A percentile compares a stretch with the other conserved stretches of the same genome.
phyloP scores from a whole-genome alignment of 2,797 vertebrate species.

The Podarcis lilfordi region DNA sequence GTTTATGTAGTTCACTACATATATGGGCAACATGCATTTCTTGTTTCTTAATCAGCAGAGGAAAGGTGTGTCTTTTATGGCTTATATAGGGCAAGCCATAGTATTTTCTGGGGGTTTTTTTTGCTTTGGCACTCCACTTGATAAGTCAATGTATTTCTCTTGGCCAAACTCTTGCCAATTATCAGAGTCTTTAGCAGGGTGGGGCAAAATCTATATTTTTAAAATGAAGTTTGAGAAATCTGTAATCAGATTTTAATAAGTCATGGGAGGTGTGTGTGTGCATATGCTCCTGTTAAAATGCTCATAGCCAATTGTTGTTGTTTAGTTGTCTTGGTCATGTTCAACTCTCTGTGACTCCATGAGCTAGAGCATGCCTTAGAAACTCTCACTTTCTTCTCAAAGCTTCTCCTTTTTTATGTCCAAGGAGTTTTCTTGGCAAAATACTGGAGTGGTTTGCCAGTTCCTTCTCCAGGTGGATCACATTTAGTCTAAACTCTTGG shows the following conservation, averaged over 20 bases:
- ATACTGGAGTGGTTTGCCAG: too few species aligned
- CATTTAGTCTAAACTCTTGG: too few species aligned
- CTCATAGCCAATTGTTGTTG: neutral
- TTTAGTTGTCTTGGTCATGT: too few species aligned
- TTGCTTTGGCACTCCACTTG: neutral
- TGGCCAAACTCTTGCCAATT: neutral
- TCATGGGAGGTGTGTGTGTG: neutral
- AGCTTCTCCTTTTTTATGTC: too few species aligned
- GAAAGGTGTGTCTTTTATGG: neutral
- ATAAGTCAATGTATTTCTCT: neutral
- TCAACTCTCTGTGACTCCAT: too few species aligned
- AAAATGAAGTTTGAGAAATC: neutral
- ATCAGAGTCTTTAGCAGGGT: neutral
- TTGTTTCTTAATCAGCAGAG: neutral
- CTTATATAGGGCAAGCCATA: neutral
- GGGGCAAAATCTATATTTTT: neutral
- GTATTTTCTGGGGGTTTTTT: neutral
- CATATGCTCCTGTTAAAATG: neutral
- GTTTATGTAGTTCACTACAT: neutral
- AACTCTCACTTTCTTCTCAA: too few species aligned
- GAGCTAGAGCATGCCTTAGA: too few species aligned
- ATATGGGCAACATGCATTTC: neutral
- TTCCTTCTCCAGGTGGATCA: too few species aligned
- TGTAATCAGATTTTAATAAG: neutral
- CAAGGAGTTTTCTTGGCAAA: too few species aligned